Conservation (phyloP, 92 coral and sea anemone species). For the Bergia sp. region DNA sequence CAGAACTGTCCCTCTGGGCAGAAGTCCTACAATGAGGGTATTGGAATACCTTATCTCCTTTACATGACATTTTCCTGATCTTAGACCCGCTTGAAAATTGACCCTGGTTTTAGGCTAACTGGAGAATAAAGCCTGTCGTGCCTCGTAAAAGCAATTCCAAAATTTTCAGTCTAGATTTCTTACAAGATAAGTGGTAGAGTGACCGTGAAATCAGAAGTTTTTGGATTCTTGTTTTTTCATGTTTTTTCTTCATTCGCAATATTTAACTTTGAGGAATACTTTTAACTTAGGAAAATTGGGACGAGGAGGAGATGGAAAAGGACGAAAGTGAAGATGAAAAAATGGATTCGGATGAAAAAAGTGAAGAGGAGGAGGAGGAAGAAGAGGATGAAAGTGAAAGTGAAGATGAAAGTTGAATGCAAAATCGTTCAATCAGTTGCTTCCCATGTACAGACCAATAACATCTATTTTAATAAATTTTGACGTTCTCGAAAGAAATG, state of each 20-base stretch:
- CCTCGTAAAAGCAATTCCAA: too few relatives aligned
- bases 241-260: not conserved
- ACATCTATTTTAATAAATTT: slow-evolving; percentile 44
- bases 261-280: not conserved
- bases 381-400: slow-evolving; percentile 37
- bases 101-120: too few relatives aligned
- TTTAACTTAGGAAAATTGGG: slow-evolving; percentile 59
- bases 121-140: too few relatives aligned
- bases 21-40: too few relatives aligned
- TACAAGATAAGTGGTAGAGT: not conserved
- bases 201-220: not conserved
- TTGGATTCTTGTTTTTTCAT: not conserved
- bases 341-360: slow-evolving; percentile 43
- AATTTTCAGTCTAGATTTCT: too few relatives aligned
- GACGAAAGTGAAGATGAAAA: slow-evolving; percentile 50
- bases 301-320: slow-evolving; percentile 39
- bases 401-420: slow-evolving; percentile 25
- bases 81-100: too few relatives aligned
- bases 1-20: too few relatives aligned
- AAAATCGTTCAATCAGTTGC: not conserved
- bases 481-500: slow-evolving; percentile 4
- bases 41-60: too few relatives aligned
- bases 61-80: too few relatives aligned
- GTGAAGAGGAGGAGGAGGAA: slow-evolving; percentile 29
- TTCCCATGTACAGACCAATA: slow-evolving; percentile 14